phyloP scores from a whole-genome alignment of 2,797 vertebrate genomes.

The Luscinia megarhynchos region DNA sequence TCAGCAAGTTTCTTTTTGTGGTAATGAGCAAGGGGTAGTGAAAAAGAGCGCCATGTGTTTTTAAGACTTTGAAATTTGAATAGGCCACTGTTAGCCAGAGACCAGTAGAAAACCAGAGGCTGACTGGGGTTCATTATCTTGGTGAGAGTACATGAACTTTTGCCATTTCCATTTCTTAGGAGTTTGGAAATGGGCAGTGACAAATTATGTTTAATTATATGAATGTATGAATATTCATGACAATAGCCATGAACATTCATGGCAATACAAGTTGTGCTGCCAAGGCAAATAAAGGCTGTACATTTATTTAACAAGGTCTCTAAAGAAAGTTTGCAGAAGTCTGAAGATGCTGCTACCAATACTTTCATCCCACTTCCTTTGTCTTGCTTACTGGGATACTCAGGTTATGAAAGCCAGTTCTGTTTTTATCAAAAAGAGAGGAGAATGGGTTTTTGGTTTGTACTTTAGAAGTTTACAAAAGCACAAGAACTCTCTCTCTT shows the following conservation, averaged over 20 bases:
- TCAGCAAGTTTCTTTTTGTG: neutral
- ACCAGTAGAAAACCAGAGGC: neutral
- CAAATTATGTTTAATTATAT: neutral
- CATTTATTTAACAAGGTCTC: neutral
- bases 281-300: neutral
- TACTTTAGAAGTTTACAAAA: neutral
- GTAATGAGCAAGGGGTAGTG: neutral
- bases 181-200: neutral
- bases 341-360: neutral
- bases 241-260: neutral
- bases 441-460: neutral
- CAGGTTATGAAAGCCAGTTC: neutral
- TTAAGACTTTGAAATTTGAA: neutral
- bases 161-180: neutral
- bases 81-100: neutral
- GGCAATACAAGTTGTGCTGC: neutral
- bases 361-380: neutral
- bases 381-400: neutral
- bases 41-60: neutral
- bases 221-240: neutral
- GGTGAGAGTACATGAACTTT: neutral
- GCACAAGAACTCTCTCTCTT: neutral
- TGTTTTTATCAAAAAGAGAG: neutral
- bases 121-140: neutral
- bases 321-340: neutral